A percentile compares a stretch with the other conserved stretches of the same genome.
These are phyloP conservation scores for Autographa gamma DNA, from an alignment of 2,888 invertebrate genomes.

Conservation along the genomic window DNA sequence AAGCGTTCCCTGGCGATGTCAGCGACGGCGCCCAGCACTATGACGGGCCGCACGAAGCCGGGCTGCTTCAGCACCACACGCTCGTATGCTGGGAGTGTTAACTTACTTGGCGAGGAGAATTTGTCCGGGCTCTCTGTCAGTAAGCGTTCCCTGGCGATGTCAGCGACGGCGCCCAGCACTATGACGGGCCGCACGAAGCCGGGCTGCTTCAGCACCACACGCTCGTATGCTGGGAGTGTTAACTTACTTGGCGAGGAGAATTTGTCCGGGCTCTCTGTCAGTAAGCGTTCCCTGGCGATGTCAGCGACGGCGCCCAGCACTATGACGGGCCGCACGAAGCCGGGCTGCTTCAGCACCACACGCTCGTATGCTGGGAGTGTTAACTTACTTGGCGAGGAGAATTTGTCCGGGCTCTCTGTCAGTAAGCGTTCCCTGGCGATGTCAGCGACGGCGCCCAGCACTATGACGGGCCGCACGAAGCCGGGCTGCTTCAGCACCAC, in stretches of 20 bases:
- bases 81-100: too few relatives aligned
- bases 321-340: constrained; percentile 98
- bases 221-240: too few relatives aligned
- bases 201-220: too few relatives aligned
- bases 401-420: constrained; percentile 97
- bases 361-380: constrained; percentile 99
- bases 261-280: constrained; percentile 97
- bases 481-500: constrained; percentile 97
- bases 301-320: constrained; percentile 98
- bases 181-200: too few relatives aligned
- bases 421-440: constrained; percentile 96
- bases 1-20: too few relatives aligned
- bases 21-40: too few relatives aligned
- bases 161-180: too few relatives aligned
- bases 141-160: too few relatives aligned
- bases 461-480: constrained; percentile 97
- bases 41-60: too few relatives aligned
- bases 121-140: too few relatives aligned
- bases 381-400: constrained; percentile 97
- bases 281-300: constrained; percentile 96
- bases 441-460: constrained; percentile 98
- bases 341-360: constrained; percentile 96
- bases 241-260: constrained; percentile 98
- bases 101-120: too few relatives aligned
- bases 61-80: too few relatives aligned